Evolutionary conservation across 2,888 invertebrate genomes (phyloP).

Genomic region (Diadegma fenestrale): DNA sequence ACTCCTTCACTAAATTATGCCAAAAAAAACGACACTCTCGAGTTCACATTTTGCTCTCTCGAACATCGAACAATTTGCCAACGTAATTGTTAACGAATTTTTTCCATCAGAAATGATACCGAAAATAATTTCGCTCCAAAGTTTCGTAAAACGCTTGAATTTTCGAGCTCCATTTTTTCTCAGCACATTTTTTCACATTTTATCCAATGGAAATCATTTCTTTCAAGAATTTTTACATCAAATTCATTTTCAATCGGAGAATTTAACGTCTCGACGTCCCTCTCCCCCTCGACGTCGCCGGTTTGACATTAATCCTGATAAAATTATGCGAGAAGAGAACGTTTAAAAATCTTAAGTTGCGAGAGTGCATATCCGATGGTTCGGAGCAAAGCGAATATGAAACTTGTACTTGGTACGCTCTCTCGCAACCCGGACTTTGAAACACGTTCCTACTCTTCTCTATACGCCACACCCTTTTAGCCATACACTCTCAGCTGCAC

Average conservation of each 20-base stretch:
- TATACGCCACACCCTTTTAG: constrained; percentile 41
- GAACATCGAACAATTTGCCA: neutral
- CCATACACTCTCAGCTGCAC: constrained; percentile 15
- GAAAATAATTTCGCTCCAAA: neutral
- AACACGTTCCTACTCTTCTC: constrained; percentile 18
- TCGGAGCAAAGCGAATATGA: constrained; percentile 46
- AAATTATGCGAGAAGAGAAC: constrained; percentile 36
- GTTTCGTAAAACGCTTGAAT: neutral
- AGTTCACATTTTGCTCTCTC: neutral
- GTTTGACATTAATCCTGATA: constrained; percentile 51
- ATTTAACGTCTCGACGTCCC: neutral
- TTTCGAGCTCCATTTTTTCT: neutral
- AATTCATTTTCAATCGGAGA: constrained; percentile 1
- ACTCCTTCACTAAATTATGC: constrained; percentile 3
- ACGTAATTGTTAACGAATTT: neutral
- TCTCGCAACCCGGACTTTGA: constrained; percentile 8
- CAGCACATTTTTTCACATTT: neutral
- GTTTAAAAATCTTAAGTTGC: constrained; percentile 53
- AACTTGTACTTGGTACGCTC: constrained; percentile 37
- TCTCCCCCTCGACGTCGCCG: neutral
- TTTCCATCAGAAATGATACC: neutral
- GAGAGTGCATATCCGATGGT: constrained; percentile 50
- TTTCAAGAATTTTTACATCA: neutral
- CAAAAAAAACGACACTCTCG: neutral
- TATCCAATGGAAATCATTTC: neutral